Base-by-base conservation (phyloP, 2,113 vertebrate species). In the Chaetorhynchus papuensis region DNA sequence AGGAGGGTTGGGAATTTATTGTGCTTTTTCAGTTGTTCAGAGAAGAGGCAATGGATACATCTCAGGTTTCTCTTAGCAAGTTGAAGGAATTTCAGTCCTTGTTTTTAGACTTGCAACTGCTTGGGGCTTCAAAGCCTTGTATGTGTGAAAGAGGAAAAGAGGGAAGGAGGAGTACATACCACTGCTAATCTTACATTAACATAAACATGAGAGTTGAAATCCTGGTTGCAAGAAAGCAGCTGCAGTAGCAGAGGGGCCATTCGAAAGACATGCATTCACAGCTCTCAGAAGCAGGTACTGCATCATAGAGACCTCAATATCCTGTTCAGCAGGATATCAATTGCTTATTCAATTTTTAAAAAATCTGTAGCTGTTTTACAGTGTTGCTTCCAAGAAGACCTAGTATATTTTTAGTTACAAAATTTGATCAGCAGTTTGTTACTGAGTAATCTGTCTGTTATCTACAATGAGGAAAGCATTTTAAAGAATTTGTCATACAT, bases 11-110 rank as follows among this genome's bases (percentile, higher is more conserved):
- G 74, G 68, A 89, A 84, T 89, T 83, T 64, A 52, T 42, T 54
- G 41, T 96, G 82, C 74, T 94, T 89, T 94, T 94, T 86, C 92
- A 92, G 80, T 77, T 90, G 83, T 41, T 92, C 79, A 44, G 60
- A 47, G 81, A 44, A 54, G 35, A 60, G 28, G 60, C 76, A 92
- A 79, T 90, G 66, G 90, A 77, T 87, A 70, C 81, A 66, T 83
- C 92, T 94, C 77, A 35, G 16, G 11, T 96, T 97, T 95, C 94
- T 95, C 33, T 66, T 63, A 74, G 33, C 53, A 64, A 86, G 84
- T 23, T 88, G 80, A 65, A 94, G 63, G 81, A 96, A 92, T 95
- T 92, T 93, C 63, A 86, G 57, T 39, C 27, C 60, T 59, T 57
- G 85, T 87, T 96, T 94, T 79, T 26, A 81, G 81, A 75, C 41